These are phyloP conservation scores for Manis pentadactyla DNA, from an alignment of 2,797 vertebrate genomes.

Conservation along the genomic window DNA sequence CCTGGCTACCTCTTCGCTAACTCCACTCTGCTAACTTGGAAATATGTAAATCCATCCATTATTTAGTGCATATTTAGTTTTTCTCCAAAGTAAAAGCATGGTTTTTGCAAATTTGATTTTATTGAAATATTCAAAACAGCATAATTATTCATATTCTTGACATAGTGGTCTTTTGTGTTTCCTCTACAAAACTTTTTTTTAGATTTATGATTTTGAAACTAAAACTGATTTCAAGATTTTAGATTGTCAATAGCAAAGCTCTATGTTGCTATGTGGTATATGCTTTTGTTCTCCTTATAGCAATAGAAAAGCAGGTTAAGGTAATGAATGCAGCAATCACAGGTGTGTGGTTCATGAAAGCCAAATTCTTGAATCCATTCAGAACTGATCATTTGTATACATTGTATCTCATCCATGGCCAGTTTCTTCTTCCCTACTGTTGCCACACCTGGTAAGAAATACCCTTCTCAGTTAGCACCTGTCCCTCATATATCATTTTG, in stretches of 20 bases:
- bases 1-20: neutral
- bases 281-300: neutral
- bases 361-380: neutral
- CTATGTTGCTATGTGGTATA: neutral
- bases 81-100: neutral
- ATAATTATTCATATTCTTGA: neutral
- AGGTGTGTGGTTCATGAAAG: neutral
- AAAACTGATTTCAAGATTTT: conserved; percentile 43
- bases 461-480: neutral
- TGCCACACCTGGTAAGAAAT: neutral
- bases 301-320: neutral
- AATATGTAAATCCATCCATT: neutral
- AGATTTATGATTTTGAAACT: conserved; percentile 10
- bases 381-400: neutral
- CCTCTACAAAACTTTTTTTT: neutral
- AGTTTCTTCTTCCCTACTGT: neutral
- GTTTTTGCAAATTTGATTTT: neutral
- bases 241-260: neutral
- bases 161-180: neutral
- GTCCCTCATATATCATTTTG: neutral
- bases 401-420: neutral
- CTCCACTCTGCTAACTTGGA: neutral
- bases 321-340: neutral
- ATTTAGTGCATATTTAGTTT: neutral
- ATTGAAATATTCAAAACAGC: conserved; percentile 5